Conservation (phyloP, 2,888 invertebrate species). For the Oxycera nigricornis region DNA sequence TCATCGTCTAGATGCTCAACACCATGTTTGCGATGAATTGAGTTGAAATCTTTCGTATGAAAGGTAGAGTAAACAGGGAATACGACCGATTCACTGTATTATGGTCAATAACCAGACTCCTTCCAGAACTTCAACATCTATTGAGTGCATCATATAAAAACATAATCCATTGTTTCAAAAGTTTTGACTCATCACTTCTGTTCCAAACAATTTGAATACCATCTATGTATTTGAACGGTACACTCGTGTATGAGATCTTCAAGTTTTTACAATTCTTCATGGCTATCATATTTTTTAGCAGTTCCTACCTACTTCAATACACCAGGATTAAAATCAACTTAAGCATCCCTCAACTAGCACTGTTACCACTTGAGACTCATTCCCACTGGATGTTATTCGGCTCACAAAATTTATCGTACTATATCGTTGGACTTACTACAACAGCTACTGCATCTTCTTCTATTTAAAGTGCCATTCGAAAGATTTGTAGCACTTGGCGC, state of each 20-base stretch:
- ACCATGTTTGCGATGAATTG: neutral
- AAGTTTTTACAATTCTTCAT: no score
- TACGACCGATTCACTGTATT: no score
- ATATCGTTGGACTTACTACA: neutral
- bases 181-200: no score
- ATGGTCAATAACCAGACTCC: no score
- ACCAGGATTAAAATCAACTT: slow-evolving; percentile 30
- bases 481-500: neutral
- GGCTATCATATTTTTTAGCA: no score
- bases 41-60: neutral
- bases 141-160: no score
- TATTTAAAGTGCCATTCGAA: neutral
- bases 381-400: slow-evolving; percentile 27
- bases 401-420: neutral
- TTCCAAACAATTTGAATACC: no score
- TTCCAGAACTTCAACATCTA: no score
- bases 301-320: slow-evolving; percentile 37
- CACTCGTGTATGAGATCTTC: no score
- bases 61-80: neutral
- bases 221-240: no score
- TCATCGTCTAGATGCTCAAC: neutral
- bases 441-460: neutral
- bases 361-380: slow-evolving; percentile 2
- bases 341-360: slow-evolving; percentile 9
- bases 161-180: no score